These are phyloP conservation scores for Manacus vitellinus DNA, from an alignment of 2,113 vertebrate species.

Conservation along the genomic window DNA sequence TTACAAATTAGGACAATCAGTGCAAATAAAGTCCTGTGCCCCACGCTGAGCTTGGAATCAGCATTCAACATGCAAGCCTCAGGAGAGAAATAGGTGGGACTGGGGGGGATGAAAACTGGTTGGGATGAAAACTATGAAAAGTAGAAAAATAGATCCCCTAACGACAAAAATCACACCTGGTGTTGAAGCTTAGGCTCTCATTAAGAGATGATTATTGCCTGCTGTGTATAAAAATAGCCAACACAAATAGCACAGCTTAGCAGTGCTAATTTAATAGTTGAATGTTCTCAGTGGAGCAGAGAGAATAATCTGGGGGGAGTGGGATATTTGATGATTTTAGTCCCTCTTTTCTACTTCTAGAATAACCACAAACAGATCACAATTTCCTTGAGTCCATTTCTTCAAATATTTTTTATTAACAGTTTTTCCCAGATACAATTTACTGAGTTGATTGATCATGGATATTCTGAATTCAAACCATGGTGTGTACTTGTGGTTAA, in stretches of 20 bases:
- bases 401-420: slow-evolving; percentile 30
- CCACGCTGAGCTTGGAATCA: slow-evolving; percentile 10
- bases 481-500: not conserved
- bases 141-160: slow-evolving; percentile 8
- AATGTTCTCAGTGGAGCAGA: slow-evolving; percentile 51
- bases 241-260: slow-evolving; percentile 58
- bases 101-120: not conserved
- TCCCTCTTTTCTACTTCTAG: not conserved
- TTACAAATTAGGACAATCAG: slow-evolving; percentile 13
- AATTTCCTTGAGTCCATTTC: not conserved
- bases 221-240: slow-evolving; percentile 69
- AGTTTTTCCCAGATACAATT: not conserved
- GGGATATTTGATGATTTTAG: not conserved
- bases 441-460: not conserved
- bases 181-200: slow-evolving; percentile 42
- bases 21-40: not conserved
- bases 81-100: not conserved
- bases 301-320: slow-evolving; percentile 19
- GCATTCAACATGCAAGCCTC: not conserved
- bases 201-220: slow-evolving; percentile 62
- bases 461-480: not conserved
- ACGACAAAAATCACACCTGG: slow-evolving; percentile 33
- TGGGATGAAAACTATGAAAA: not conserved
- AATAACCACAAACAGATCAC: slow-evolving; percentile 16
- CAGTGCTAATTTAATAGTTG: slow-evolving; percentile 67